Evolutionary conservation across 2,113 vertebrate genomes (phyloP).

Genomic region (Athene cunicularia): DNA sequence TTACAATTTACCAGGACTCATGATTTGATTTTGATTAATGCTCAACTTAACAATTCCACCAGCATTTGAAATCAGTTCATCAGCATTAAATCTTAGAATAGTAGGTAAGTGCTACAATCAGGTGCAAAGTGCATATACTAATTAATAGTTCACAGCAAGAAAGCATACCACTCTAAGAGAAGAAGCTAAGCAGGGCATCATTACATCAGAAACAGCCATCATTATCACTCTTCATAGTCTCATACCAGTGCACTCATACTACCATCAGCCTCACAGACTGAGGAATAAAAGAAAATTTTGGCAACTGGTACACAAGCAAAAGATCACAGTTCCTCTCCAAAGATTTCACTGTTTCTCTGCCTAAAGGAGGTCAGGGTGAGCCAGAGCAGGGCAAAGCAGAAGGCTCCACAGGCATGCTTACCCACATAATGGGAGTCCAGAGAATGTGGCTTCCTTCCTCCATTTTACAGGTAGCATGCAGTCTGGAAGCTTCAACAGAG

Average conservation of each 20-base stretch:
- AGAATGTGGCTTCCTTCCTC: neutral
- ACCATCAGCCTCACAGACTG: neutral
- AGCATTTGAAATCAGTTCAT: neutral
- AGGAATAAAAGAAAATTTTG: neutral
- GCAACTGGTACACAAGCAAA: neutral
- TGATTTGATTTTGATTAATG: neutral
- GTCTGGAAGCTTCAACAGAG: neutral
- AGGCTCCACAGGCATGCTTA: neutral
- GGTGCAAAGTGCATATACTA: neutral
- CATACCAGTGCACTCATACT: neutral
- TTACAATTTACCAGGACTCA: neutral
- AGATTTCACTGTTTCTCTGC: neutral
- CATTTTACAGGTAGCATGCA: neutral
- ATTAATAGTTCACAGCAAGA: neutral
- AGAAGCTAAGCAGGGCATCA: neutral
- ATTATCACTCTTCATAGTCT: neutral
- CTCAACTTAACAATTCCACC: neutral
- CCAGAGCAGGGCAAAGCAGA: neutral
- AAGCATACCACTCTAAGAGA: neutral
- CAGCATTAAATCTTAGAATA: neutral
- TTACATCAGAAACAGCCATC: neutral
- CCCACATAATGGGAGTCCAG: neutral
- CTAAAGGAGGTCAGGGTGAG: accelerated
- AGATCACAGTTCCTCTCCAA: neutral
- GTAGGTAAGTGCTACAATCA: neutral